Percentiles rank a stretch among this genome's conserved stretches.
These are phyloP conservation scores for Colletes latitarsis DNA, from an alignment of 1,140 invertebrate species.

Conservation along the genomic window DNA sequence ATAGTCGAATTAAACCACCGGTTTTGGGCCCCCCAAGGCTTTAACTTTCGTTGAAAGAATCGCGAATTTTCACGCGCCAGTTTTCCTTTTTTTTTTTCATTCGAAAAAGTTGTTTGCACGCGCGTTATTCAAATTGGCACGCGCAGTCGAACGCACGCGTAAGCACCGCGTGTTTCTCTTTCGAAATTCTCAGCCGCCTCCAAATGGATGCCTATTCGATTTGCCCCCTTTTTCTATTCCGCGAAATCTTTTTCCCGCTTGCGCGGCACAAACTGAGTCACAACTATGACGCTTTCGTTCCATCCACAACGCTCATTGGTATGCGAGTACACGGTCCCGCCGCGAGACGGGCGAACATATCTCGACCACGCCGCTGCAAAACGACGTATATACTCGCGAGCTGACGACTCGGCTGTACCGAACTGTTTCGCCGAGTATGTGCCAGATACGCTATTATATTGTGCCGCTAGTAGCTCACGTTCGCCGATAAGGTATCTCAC, in stretches of 20 bases:
- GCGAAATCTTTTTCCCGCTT: constrained; percentile 48
- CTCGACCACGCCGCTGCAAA: constrained; percentile 40
- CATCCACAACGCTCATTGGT: constrained; percentile 49
- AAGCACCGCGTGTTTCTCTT: constrained; percentile 45
- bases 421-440: constrained; percentile 62
- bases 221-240: constrained; percentile 42
- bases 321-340: constrained; percentile 55
- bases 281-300: constrained; percentile 34
- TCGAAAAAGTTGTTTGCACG: constrained; percentile 1
- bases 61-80: constrained; percentile 21
- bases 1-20: no score
- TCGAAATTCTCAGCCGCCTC: constrained; percentile 36
- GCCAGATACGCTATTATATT: constrained; percentile 57
- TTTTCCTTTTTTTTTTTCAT: not conserved
- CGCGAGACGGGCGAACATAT: constrained; percentile 47
- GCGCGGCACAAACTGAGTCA: constrained; percentile 41
- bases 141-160: not conserved
- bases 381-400: constrained; percentile 42
- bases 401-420: constrained; percentile 50
- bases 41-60: not conserved
- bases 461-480: constrained; percentile 48
- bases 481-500: constrained; percentile 47
- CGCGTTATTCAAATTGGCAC: constrained; percentile 36
- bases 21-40: not conserved
- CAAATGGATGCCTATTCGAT: constrained; percentile 54